Percentiles rank a stretch among this genome's conserved stretches.
Evolutionary conservation across 92 coral and sea anemone genomes (phyloP).

Genomic region (Zoanthus sansibaricus): DNA sequence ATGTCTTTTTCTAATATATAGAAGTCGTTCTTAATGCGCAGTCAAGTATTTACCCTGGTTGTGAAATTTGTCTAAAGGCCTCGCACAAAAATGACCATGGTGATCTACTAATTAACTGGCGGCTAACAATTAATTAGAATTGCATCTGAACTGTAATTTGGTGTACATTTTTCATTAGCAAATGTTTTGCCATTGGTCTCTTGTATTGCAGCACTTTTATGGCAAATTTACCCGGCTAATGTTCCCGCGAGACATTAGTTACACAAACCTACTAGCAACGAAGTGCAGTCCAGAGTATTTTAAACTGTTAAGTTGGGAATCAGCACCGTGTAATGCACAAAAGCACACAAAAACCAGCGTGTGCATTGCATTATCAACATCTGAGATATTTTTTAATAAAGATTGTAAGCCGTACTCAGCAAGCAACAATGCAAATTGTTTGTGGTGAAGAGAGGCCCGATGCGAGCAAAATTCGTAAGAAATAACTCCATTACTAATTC

Average conservation of each 20-base stretch:
- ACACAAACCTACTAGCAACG: neutral
- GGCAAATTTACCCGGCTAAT: constrained; percentile 26
- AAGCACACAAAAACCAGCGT: constrained; percentile 29
- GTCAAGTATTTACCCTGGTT: constrained; percentile 14
- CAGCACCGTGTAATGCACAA: neutral
- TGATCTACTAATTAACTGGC: constrained; percentile 68
- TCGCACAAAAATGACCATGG: constrained; percentile 52
- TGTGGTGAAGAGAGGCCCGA: constrained; percentile 6
- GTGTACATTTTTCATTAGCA: constrained; percentile 66
- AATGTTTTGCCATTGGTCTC: constrained; percentile 41
- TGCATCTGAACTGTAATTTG: constrained; percentile 72
- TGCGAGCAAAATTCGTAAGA: constrained; percentile 18
- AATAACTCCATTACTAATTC: constrained; percentile 17
- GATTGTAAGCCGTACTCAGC: constrained; percentile 40
- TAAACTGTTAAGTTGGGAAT: neutral
- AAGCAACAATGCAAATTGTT: constrained; percentile 21
- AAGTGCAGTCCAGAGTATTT: neutral
- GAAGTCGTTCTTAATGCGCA: neutral
- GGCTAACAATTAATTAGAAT: constrained; percentile 70
- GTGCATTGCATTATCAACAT: constrained; percentile 32
- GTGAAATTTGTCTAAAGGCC: constrained; percentile 15
- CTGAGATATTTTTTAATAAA: constrained; percentile 36
- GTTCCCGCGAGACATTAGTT: neutral
- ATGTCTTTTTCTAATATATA: neutral
- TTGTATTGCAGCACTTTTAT: constrained; percentile 22